A percentile compares a stretch with the other conserved stretches of the same genome.
These are phyloP conservation scores for Plusia festucae DNA, from an alignment of 2,888 invertebrate species.

Conservation along the genomic window DNA sequence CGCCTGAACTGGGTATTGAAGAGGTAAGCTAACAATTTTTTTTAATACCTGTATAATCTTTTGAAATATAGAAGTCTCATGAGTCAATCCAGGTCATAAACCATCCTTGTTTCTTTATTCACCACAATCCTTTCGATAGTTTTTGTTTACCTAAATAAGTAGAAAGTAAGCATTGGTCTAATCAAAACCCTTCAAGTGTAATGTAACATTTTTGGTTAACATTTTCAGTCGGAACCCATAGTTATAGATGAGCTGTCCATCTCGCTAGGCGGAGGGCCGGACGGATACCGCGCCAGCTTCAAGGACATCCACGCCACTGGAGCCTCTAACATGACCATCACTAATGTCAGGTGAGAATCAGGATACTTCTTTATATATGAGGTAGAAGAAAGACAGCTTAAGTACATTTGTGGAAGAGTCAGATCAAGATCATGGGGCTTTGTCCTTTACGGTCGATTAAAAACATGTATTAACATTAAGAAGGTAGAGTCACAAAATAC, in stretches of 20 bases:
- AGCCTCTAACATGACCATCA: constrained; percentile 94
- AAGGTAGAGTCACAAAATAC: too few relatives aligned
- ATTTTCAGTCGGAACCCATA: constrained; percentile 92
- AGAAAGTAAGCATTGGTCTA: too few relatives aligned
- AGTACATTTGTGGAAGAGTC: too few relatives aligned
- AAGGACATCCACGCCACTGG: constrained; percentile 94
- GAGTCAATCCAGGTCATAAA: too few relatives aligned
- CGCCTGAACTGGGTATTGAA: constrained; percentile 92
- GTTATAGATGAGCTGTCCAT: constrained; percentile 95
- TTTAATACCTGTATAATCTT: too few relatives aligned
- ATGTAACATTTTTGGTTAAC: not conserved
- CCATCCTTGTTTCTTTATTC: too few relatives aligned
- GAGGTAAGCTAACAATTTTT: constrained; percentile 79
- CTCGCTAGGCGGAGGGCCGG: constrained; percentile 93
- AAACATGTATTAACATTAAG: too few relatives aligned
- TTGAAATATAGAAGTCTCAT: too few relatives aligned
- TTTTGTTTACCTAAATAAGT: too few relatives aligned
- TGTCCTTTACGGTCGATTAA: too few relatives aligned
- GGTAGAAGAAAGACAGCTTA: not conserved
- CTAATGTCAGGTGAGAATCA: constrained; percentile 92
- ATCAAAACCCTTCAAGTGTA: not conserved
- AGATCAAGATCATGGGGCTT: too few relatives aligned
- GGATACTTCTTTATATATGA: not conserved
- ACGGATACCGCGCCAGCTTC: constrained; percentile 95
- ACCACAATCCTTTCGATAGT: too few relatives aligned